Conservation (phyloP, 1,140 invertebrate species). For the Aphelinus certus region DNA sequence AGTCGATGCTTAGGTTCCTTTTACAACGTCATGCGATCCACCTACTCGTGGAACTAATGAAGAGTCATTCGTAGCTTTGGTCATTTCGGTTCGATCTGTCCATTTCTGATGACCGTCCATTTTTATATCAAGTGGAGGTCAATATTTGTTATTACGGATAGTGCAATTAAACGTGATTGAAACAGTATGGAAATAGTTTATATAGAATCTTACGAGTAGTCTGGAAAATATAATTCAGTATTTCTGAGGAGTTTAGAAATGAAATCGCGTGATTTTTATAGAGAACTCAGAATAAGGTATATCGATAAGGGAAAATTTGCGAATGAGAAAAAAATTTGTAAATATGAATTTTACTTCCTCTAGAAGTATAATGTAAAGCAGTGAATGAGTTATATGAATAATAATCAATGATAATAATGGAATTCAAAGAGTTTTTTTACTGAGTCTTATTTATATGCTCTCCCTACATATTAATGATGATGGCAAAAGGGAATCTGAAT, state of each 20-base stretch:
- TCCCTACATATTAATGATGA: no score
- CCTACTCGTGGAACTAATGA: no score
- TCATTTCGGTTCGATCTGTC: no score
- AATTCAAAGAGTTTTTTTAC: not conserved
- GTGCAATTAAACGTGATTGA: no score
- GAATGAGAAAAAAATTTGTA: constrained; percentile 16
- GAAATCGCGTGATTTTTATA: constrained; percentile 3
- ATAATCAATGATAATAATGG: constrained; percentile 10
- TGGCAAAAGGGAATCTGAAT: no score
- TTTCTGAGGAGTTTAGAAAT: constrained; percentile 1
- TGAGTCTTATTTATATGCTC: not conserved
- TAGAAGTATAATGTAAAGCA: constrained; percentile 20
- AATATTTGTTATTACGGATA: no score
- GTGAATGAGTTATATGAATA: constrained; percentile 25
- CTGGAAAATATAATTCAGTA: not conserved
- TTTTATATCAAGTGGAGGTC: no score
- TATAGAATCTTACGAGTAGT: not conserved
- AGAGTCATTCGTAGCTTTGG: no score
- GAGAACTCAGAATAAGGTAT: not conserved
- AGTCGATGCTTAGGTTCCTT: no score
- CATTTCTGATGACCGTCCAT: no score
- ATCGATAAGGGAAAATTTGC: not conserved
- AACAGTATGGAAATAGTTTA: not conserved
- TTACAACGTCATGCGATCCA: no score
- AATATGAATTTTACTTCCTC: constrained; percentile 26